Percentiles rank a stretch among this genome's conserved stretches.
These are phyloP conservation scores for Leptothorax acervorum DNA, from an alignment of 2,888 invertebrate genomes.

Conservation along the genomic window DNA sequence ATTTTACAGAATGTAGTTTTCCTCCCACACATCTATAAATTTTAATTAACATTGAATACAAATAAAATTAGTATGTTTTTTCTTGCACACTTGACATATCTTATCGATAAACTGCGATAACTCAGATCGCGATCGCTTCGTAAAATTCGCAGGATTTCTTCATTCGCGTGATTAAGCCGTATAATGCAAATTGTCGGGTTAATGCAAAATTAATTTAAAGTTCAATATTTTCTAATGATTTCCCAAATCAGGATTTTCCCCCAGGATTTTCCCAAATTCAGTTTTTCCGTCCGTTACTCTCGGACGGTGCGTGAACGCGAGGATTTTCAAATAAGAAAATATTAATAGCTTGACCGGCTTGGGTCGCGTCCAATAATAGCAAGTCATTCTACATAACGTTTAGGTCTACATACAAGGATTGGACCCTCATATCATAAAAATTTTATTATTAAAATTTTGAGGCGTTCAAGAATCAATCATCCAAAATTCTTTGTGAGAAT, in stretches of 20 bases:
- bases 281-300: neutral
- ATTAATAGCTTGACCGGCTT: conserved; percentile 50
- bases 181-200: neutral
- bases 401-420: conserved; percentile 19
- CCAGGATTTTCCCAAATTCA: neutral
- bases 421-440: neutral
- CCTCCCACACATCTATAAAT: neutral
- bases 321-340: conserved; percentile 36
- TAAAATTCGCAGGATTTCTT: neutral
- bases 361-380: conserved; percentile 47
- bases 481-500: neutral
- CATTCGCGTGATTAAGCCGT: neutral
- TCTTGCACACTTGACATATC: neutral
- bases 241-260: neutral
- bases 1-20: neutral
- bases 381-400: conserved; percentile 35
- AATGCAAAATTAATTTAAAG: neutral
- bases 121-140: neutral
- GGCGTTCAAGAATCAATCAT: neutral
- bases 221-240: neutral
- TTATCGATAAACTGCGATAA: conserved; percentile 37
- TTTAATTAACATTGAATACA: neutral
- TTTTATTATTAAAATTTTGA: neutral
- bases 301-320: neutral
- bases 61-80: conserved; percentile 22